Percentiles rank a stretch among this genome's conserved stretches.
Evolutionary conservation across 2,797 vertebrate species (phyloP).

Genomic region (Dallia pectoralis): DNA sequence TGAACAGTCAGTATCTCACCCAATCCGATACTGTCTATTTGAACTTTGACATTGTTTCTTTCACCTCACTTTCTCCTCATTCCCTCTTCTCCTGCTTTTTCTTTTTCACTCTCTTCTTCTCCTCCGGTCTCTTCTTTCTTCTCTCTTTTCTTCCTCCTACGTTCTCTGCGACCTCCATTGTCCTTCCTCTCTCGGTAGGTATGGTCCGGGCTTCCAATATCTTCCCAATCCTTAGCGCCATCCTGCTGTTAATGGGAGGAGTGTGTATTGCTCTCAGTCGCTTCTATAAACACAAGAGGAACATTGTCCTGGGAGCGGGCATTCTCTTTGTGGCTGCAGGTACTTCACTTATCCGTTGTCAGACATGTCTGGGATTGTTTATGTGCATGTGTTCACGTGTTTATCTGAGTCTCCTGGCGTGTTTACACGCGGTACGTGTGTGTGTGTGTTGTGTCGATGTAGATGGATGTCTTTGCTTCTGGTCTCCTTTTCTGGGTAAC

Average conservation of each 20-base stretch:
- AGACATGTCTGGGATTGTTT: neutral
- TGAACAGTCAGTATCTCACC: slow-evolving; percentile 28
- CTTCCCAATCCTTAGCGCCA: slow-evolving; percentile 94
- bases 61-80: neutral
- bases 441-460: too few species aligned
- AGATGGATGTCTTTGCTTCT: too few species aligned
- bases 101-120: slow-evolving; percentile 8
- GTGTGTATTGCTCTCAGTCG: slow-evolving; percentile 93
- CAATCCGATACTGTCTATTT: neutral
- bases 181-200: slow-evolving; percentile 63
- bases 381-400: neutral
- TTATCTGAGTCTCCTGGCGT: too few species aligned
- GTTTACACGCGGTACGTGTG: too few species aligned
- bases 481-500: neutral
- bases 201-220: slow-evolving; percentile 95
- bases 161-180: too few species aligned
- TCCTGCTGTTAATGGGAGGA: slow-evolving; percentile 90
- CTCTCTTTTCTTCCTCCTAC: neutral
- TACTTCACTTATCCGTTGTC: slow-evolving; percentile 49
- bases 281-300: slow-evolving; percentile 90
- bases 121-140: neutral
- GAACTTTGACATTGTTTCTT: neutral
- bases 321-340: slow-evolving; percentile 94
- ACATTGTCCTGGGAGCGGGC: slow-evolving; percentile 91
- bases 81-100: neutral